A percentile compares a stretch with the other conserved stretches of the same genome.
Evolutionary conservation across 2,113 vertebrate genomes (phyloP).

Genomic region (Nymphicus hollandicus): DNA sequence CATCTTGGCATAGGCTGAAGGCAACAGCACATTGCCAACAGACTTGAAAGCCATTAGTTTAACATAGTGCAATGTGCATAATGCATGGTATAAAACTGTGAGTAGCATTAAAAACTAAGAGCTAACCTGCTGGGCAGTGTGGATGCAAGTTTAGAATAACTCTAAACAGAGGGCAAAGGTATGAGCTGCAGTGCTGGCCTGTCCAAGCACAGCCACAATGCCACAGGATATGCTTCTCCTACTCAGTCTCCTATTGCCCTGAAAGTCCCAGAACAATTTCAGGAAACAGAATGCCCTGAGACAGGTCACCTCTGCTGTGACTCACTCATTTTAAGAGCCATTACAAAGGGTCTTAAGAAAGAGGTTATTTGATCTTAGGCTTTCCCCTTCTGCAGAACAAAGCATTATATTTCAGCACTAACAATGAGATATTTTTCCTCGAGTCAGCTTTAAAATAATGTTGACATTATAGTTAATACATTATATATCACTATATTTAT

Average conservation of each 20-base stretch:
- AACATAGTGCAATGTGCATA: neutral
- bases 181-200: fast-evolving
- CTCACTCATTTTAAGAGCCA: neutral
- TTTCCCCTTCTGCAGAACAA: neutral
- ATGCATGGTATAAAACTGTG: fast-evolving
- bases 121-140: fast-evolving
- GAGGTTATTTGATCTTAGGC: neutral
- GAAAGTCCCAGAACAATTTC: neutral
- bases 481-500: conserved; percentile 40
- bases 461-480: conserved; percentile 51
- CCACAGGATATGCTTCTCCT: neutral
- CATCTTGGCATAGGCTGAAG: neutral
- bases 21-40: neutral
- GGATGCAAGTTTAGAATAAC: too few relatives aligned
- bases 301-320: neutral
- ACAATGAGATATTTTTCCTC: conserved; percentile 47
- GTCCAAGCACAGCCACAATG: neutral
- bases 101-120: neutral
- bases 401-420: conserved; percentile 8
- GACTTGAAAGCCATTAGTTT: neutral
- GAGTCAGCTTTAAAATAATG: conserved; percentile 69
- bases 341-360: neutral
- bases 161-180: neutral
- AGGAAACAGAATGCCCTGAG: neutral
- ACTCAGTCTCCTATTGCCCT: neutral